Percentiles rank a stretch among this genome's conserved stretches.
phyloP scores from a whole-genome alignment of 2,888 invertebrate species.

The Gibbula magus region DNA sequence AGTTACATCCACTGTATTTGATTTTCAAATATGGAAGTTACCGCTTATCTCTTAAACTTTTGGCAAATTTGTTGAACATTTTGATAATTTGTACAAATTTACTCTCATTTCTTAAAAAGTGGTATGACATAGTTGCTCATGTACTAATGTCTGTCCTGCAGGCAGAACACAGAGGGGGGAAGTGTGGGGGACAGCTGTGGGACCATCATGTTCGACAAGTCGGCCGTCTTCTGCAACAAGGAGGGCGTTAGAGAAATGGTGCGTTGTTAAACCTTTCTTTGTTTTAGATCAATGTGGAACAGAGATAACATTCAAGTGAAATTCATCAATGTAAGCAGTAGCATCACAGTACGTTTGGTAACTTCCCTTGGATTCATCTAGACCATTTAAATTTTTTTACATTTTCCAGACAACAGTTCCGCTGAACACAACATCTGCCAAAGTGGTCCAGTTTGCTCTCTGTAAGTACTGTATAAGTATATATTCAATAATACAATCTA shows the following conservation, averaged over 20 bases:
- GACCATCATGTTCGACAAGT: conserved; percentile 68
- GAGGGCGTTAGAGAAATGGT: conserved; percentile 64
- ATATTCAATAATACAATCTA: too few species aligned
- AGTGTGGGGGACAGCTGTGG: conserved; percentile 69
- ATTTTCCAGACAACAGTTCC: conserved; percentile 68
- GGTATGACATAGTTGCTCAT: background rate
- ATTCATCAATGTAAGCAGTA: background rate
- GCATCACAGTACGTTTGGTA: background rate
- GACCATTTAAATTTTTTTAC: too few species aligned
- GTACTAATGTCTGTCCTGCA: conserved; percentile 32
- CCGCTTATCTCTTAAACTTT: too few species aligned
- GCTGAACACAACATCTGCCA: conserved; percentile 72
- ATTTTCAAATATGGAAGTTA: too few species aligned
- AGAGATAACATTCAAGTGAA: background rate
- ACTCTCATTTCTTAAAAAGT: too few species aligned
- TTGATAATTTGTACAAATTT: too few species aligned
- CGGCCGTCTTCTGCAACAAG: conserved; percentile 69
- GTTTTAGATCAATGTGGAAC: background rate
- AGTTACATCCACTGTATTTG: too few species aligned
- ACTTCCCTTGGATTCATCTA: too few species aligned
- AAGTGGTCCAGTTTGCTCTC: conserved; percentile 72
- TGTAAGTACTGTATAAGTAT: conserved; percentile 67
- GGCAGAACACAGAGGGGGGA: conserved; percentile 58
- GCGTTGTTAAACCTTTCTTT: conserved; percentile 10
- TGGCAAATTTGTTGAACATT: too few species aligned